These are phyloP conservation scores for Temnothorax curvispinosus DNA, from an alignment of 1,140 invertebrate species.

Conservation along the genomic window DNA sequence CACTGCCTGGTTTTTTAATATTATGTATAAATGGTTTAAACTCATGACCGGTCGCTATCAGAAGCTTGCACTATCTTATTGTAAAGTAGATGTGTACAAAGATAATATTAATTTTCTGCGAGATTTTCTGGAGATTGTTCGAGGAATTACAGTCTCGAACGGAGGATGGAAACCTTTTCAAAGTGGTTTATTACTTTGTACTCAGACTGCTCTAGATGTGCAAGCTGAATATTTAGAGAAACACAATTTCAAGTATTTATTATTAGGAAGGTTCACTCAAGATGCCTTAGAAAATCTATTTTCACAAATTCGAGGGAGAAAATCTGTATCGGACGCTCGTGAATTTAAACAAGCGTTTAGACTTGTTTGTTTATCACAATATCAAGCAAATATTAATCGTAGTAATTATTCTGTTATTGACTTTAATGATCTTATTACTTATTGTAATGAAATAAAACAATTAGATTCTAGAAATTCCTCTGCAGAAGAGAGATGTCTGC, in stretches of 20 bases:
- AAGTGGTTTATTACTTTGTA: neutral
- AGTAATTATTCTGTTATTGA: neutral
- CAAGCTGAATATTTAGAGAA: conserved; percentile 10
- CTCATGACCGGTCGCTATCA: neutral
- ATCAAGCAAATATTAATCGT: neutral
- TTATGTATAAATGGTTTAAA: conserved; percentile 6
- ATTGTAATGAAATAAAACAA: neutral
- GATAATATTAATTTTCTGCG: neutral
- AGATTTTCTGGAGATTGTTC: conserved; percentile 1
- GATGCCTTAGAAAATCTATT: conserved; percentile 18
- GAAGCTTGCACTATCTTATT: neutral
- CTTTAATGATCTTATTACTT: neutral
- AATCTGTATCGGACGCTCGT: neutral
- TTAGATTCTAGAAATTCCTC: too few relatives aligned
- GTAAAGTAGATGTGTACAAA: neutral
- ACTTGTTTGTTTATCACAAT: conserved; percentile 11
- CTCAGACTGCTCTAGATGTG: neutral
- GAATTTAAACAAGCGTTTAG: conserved; percentile 2
- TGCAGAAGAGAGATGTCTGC: too few relatives aligned
- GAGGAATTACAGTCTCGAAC: neutral
- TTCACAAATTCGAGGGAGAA: neutral
- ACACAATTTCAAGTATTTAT: conserved; percentile 2
- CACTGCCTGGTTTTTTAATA: too few relatives aligned
- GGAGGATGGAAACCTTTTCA: neutral
- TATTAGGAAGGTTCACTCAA: neutral